phyloP scores from a whole-genome alignment of 2,888 invertebrate species.

The Gortyna flavago region DNA sequence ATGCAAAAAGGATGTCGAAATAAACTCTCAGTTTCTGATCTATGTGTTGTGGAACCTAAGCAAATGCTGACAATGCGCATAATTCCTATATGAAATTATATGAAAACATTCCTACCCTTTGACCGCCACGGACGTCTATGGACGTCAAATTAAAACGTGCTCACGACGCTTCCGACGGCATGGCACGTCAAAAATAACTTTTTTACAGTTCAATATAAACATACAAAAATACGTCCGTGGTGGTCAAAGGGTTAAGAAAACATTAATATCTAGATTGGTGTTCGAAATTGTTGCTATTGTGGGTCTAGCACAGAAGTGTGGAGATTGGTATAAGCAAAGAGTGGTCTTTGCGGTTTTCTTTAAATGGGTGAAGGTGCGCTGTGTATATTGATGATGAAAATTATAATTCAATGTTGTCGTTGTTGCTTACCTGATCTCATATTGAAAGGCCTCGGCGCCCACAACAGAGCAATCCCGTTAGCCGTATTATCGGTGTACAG shows the following conservation, averaged over 20 bases:
- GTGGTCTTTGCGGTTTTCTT: background rate
- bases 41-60: background rate
- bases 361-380: too few species aligned
- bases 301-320: background rate
- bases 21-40: background rate
- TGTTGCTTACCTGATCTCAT: slow-evolving; percentile 93
- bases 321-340: background rate
- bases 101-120: too few species aligned
- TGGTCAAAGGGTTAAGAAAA: too few species aligned
- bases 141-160: too few species aligned
- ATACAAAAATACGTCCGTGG: too few species aligned
- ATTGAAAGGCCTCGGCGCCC: slow-evolving; percentile 99
- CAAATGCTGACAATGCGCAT: background rate
- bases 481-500: slow-evolving; percentile 99
- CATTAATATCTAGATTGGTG: background rate
- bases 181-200: too few species aligned
- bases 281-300: background rate
- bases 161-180: too few species aligned
- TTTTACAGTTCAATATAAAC: too few species aligned
- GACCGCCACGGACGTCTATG: too few species aligned
- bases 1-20: background rate
- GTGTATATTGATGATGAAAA: background rate
- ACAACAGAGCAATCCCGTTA: slow-evolving; percentile 98
- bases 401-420: too few species aligned
- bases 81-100: too few species aligned